Evolutionary conservation across 1,140 invertebrate genomes (phyloP).

Genomic region (Pristionchus pacificus): DNA sequence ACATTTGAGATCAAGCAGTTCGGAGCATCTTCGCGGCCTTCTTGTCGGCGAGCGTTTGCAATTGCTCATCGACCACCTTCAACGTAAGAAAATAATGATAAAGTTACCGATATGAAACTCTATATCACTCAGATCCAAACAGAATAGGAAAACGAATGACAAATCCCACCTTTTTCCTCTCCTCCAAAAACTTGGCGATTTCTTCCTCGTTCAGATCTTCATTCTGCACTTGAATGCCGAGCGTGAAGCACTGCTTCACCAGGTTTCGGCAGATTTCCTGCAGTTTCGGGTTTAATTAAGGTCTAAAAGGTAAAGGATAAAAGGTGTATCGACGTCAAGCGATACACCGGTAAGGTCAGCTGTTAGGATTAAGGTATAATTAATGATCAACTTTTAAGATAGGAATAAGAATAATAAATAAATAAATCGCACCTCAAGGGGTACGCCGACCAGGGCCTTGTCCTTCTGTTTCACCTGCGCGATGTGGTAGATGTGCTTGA

Average conservation of each 20-base stretch:
- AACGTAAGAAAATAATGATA: constrained; percentile 59
- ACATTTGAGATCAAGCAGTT: constrained; percentile 59
- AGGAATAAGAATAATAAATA: constrained; percentile 81
- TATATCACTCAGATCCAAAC: neutral
- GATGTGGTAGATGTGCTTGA: constrained; percentile 98
- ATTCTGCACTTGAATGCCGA: constrained; percentile 66
- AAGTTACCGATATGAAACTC: too few species aligned
- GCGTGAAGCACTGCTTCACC: constrained; percentile 32
- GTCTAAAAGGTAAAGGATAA: constrained; percentile 6
- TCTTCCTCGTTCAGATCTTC: constrained; percentile 74
- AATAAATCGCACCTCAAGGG: constrained; percentile 72
- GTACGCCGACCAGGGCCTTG: constrained; percentile 68
- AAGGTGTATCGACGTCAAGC: neutral
- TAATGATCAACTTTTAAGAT: too few species aligned
- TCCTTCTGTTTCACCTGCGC: constrained; percentile 87
- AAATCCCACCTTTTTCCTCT: neutral
- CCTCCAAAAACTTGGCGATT: constrained; percentile 63
- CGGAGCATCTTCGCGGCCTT: constrained; percentile 87
- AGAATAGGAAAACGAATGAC: neutral
- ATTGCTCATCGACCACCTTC: constrained; percentile 70
- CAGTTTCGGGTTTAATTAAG: constrained; percentile 6
- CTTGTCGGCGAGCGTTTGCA: constrained; percentile 74
- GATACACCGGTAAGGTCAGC: too few species aligned
- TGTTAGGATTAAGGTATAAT: too few species aligned
- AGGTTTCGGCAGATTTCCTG: constrained; percentile 46